Evolutionary conservation across 2,888 invertebrate species (phyloP).

Genomic region (Aleiodes testaceus): DNA sequence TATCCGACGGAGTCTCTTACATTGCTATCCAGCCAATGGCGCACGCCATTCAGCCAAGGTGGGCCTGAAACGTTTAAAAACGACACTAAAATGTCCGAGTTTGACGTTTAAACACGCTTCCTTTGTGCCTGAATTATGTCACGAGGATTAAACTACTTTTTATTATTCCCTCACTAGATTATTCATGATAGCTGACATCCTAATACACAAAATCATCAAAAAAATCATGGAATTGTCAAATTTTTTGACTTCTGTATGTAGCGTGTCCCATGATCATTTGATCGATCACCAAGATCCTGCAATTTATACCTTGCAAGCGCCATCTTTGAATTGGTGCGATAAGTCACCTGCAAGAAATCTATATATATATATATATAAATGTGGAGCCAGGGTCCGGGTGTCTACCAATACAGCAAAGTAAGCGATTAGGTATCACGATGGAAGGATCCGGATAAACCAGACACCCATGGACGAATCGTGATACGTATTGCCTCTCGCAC

Average conservation of each 20-base stretch:
- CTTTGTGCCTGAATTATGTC: not conserved
- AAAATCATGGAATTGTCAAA: constrained; percentile 25
- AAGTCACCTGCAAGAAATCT: constrained; percentile 67
- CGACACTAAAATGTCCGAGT: not conserved
- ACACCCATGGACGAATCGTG: constrained; percentile 46
- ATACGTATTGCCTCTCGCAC: constrained; percentile 42
- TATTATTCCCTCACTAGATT: not conserved
- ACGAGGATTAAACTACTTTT: not conserved
- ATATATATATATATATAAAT: constrained; percentile 18
- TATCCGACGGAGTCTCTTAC: constrained; percentile 56
- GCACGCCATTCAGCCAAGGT: constrained; percentile 21
- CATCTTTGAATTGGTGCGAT: constrained; percentile 65
- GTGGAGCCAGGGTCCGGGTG: constrained; percentile 9
- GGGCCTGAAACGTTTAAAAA: constrained; percentile 7
- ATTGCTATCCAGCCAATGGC: constrained; percentile 15
- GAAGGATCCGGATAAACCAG: constrained; percentile 68
- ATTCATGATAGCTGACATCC: too few species aligned
- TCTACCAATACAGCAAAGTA: constrained; percentile 48
- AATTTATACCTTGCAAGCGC: constrained; percentile 52
- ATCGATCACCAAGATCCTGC: constrained; percentile 35
- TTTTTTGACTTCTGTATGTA: constrained; percentile 21
- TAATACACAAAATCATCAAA: too few species aligned
- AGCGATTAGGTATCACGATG: constrained; percentile 57
- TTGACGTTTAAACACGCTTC: not conserved
- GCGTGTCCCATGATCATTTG: constrained; percentile 30